phyloP scores from a whole-genome alignment of 2,797 vertebrate genomes.

The Crax fasciolata region DNA sequence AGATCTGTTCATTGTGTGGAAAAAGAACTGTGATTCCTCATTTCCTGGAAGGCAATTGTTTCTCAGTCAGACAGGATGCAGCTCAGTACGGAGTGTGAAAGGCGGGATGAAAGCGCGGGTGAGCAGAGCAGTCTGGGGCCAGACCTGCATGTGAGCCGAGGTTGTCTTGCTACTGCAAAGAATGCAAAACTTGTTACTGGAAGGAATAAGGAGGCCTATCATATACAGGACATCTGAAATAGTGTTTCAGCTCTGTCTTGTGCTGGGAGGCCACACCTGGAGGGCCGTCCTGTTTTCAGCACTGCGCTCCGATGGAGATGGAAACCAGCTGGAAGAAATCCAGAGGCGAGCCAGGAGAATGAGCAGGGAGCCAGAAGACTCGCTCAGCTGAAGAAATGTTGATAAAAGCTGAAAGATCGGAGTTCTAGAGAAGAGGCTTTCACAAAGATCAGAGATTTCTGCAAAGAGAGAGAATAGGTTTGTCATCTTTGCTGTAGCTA shows the following conservation, averaged over 20 bases:
- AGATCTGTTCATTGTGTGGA: neutral
- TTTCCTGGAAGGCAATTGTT: neutral
- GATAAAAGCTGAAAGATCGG: neutral
- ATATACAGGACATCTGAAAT: neutral
- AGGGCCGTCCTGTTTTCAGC: neutral
- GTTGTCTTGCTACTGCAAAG: neutral
- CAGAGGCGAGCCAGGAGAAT: neutral
- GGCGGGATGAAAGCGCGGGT: neutral
- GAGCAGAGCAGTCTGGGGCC: neutral
- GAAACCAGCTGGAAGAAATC: conserved; percentile 2
- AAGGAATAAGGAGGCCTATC: neutral
- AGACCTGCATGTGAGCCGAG: neutral
- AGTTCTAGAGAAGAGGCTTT: neutral
- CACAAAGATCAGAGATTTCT: neutral
- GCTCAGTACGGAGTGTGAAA: neutral
- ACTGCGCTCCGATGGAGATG: neutral
- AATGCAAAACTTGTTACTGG: neutral
- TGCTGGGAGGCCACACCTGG: neutral
- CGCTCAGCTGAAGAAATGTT: conserved; percentile 5
- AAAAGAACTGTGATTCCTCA: neutral
- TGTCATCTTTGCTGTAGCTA: neutral
- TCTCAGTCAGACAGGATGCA: neutral
- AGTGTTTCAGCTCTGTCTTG: neutral
- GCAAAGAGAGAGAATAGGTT: neutral
- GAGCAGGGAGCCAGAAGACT: neutral